These are phyloP conservation scores for Onychorhynchus coronatus DNA, from an alignment of 2,113 vertebrate genomes.

Conservation along the genomic window DNA sequence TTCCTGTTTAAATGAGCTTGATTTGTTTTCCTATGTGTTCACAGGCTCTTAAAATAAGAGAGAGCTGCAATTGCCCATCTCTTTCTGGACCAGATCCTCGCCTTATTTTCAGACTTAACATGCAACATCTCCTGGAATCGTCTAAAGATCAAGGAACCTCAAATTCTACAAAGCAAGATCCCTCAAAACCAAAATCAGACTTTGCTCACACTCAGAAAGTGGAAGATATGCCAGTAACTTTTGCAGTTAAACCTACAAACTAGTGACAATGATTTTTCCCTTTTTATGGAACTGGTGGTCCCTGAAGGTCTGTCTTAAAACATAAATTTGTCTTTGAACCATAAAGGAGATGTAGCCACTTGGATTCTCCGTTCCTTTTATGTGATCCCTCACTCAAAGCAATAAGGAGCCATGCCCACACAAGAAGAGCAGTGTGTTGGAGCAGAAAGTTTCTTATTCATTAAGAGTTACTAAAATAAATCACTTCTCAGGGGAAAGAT, in stretches of 20 bases:
- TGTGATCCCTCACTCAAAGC: neutral
- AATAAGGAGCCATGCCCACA: neutral
- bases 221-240: constrained; percentile 62
- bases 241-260: constrained; percentile 48
- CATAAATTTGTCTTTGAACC: neutral
- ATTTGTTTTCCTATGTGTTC: constrained; percentile 60
- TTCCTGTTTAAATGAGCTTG: neutral
- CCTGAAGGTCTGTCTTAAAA: neutral
- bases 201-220: constrained; percentile 47
- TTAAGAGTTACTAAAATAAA: constrained; percentile 51
- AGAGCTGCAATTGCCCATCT: constrained; percentile 84
- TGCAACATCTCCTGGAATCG: constrained; percentile 75
- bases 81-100: constrained; percentile 87
- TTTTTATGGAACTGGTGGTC: neutral
- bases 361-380: neutral
- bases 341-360: constrained; percentile 1
- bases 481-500: constrained; percentile 50
- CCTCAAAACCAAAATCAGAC: constrained; percentile 53
- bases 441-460: constrained; percentile 43
- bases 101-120: constrained; percentile 76
- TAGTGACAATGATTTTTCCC: neutral
- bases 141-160: constrained; percentile 35
- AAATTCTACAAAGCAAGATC: constrained; percentile 6
- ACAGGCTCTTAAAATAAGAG: constrained; percentile 90
- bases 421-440: neutral